Base-by-base conservation (phyloP, 2,888 invertebrate species). In the Heliconius erato region DNA sequence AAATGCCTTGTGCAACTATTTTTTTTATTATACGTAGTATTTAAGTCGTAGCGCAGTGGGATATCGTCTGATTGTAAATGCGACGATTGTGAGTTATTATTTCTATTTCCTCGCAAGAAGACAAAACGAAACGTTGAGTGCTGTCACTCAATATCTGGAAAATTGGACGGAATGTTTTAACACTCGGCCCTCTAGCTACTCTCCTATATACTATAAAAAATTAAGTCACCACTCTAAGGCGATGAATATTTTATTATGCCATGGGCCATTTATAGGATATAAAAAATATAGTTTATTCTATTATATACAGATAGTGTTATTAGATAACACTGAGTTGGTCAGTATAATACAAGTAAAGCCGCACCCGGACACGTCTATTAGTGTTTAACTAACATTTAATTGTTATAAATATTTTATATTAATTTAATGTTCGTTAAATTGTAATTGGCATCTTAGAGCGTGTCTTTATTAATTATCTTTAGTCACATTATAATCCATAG, bases 251-350 rank as follows among this genome's bases (percentile, higher is more conserved):
- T 76, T 63, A 63, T 40, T 74, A 68, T 54, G 82, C 86, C 87
- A 86, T 83, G 86, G 79, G 82, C 59, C 68, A 65, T 83, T 79
- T 72, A 77, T 65, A 79, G 76, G 26, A 77, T 72, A 32, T 65
- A 81, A 35, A 65, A 81, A 65, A 81, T 9, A 54, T n/a, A 82
- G 82, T 84, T 81, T 81, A 84, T 81, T 83, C 71, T 67, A 71
- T 82, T 85, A 79, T 84, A 40, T 76, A 40, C 59, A 79, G 59
- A 72, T 77, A 68, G 54, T 80, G 80, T 81, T 80, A 81, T 82
- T 54, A 63, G 26, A 82, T 82, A 76, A 59, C 82, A 79, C 74
- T 32, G 12, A 40, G 28, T 79, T 65, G 79, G 83, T 83, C 83
- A 83, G 84, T 84, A 83, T 77, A 54, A 78, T 69, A 77, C 23